Base-by-base conservation (phyloP, 2,888 invertebrate genomes). In the Seladonia tumulorum region DNA sequence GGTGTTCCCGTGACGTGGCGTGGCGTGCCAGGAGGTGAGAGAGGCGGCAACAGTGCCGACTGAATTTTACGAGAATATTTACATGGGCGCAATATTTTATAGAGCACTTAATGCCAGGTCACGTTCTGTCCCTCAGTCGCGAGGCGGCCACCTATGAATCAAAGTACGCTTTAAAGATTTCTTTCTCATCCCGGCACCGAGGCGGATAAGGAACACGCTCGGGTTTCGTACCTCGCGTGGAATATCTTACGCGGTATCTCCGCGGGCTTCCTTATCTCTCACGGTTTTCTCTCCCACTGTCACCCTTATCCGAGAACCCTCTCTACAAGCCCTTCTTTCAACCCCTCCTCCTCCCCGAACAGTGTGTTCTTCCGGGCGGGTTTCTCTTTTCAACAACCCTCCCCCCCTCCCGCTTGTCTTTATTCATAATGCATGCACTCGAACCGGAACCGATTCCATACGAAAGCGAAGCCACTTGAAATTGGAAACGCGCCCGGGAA, bases 51-150 rank as follows among this genome's bases (percentile, higher is more conserved):
- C 92, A 90, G 90, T 90, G 89, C 88, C 89, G 89, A 91, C 87
- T 91, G 91, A 92, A 93, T 93, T 94, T 94, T 92, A 94, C 93
- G 94, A 93, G 90, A 90, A 92, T 94, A 94, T 94, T 94, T 94
- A 94, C 94, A 94, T 93, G 94, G 91, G 92, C 92, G 92, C 93
- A 93, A 94, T 94, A 94, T 94, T 94, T 94, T 94, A 94, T 93
- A 91, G 92, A 90, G 90, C 94, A 93, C 94, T 94, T 94, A 94
- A 94, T 94, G 94, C 94, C 88, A 90, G 93, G 94, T 94, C 94
- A 94, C 94, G 94, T 94, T 93, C 91, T 89, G 91, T 92, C 92
- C 89, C 90, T 89, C 88, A 77, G 79, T 76, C 78, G 81, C 86
- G 76, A 83, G 88, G 87, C 86, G 90, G 90, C 90, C 91, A 93